Evolutionary conservation across 1,140 invertebrate genomes (phyloP).

Genomic region (Bombus consobrinus): DNA sequence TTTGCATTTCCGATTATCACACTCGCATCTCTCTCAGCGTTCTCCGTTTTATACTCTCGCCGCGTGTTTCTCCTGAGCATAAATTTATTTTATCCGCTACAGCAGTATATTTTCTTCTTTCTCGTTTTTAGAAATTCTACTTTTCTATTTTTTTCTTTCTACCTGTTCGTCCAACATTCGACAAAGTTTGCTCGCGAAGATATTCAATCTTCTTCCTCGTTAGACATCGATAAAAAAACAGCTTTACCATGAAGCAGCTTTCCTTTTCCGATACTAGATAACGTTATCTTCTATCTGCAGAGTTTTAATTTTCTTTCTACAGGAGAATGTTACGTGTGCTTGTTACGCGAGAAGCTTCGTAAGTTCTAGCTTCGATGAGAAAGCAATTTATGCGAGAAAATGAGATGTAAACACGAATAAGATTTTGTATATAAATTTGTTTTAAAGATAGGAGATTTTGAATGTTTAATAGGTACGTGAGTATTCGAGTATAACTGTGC

Average conservation of each 20-base stretch:
- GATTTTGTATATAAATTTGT: background rate
- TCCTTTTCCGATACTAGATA: background rate
- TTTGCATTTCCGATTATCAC: constrained; percentile 43
- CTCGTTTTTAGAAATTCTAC: background rate
- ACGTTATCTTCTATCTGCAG: constrained; percentile 7
- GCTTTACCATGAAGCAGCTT: background rate
- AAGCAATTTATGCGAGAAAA: background rate
- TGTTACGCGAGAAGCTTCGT: background rate
- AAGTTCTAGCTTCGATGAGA: background rate
- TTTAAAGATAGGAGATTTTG: background rate
- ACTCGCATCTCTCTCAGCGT: constrained; percentile 20
- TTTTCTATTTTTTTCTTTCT: background rate
- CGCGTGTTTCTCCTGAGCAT: background rate
- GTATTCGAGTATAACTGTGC: background rate
- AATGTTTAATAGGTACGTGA: background rate
- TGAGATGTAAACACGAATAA: background rate
- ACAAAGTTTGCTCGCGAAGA: background rate
- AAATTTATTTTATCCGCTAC: constrained; percentile 35
- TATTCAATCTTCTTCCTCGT: background rate
- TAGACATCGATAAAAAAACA: background rate
- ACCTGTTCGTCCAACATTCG: background rate
- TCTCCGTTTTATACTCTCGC: background rate
- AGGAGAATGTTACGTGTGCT: background rate
- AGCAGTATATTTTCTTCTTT: background rate
- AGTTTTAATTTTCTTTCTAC: background rate